A percentile compares a stretch with the other conserved stretches of the same genome.
phyloP scores from a whole-genome alignment of 1,140 invertebrate species.

The Macrosteles quadrilineatus region DNA sequence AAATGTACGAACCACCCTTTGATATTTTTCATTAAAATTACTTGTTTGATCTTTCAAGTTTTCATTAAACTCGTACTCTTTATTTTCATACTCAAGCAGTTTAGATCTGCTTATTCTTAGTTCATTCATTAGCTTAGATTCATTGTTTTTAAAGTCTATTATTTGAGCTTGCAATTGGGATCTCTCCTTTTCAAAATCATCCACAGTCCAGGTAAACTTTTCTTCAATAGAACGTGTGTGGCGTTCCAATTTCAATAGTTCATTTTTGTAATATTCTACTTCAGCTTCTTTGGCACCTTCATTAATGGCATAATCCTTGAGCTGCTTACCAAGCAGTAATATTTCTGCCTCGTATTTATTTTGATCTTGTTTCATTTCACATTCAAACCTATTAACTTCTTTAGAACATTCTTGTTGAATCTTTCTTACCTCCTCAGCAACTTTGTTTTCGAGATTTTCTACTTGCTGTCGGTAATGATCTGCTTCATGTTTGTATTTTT shows the following conservation, averaged over 20 bases:
- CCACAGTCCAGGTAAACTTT: background rate
- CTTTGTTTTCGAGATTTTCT: constrained; percentile 27
- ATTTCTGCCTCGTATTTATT: constrained; percentile 18
- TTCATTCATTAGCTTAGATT: background rate
- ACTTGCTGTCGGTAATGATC: constrained; percentile 3
- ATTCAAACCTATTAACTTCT: background rate
- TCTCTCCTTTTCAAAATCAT: background rate
- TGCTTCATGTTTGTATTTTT: constrained; percentile 16
- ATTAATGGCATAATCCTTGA: constrained; percentile 10
- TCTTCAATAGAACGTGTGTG: background rate
- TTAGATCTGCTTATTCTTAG: background rate
- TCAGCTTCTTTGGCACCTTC: constrained; percentile 17
- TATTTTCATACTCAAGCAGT: constrained; percentile 5
- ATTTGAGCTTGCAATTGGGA: background rate
- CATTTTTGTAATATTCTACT: constrained; percentile 12
- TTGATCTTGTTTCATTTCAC: background rate
- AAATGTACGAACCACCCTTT: background rate
- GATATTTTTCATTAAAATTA: background rate
- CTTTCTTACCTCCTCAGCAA: constrained; percentile 14
- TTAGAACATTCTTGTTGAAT: constrained; percentile 5
- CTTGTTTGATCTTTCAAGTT: background rate
- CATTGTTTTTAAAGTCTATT: background rate
- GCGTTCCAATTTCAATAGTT: background rate
- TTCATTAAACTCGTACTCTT: background rate
- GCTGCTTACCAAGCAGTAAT: background rate